Conservation (phyloP, 1,140 invertebrate species). For the Drosophila elegans region DNA sequence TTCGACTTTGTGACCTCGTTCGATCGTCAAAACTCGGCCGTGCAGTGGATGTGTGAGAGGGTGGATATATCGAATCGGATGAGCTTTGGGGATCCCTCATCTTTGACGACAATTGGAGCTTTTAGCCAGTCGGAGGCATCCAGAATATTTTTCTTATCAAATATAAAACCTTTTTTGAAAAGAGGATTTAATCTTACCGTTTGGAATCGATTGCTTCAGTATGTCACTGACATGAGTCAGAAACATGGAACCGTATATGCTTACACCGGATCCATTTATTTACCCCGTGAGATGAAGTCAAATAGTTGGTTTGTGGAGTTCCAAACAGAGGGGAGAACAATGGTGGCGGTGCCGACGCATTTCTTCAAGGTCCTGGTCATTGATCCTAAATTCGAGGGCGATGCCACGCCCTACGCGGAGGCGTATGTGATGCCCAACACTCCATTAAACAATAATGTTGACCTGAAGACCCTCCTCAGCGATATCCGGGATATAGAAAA, state of each 20-base stretch:
- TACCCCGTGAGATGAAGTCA: constrained; percentile 91
- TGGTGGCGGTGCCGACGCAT: constrained; percentile 98
- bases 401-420: constrained; percentile 92
- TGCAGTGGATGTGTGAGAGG: constrained; percentile 99
- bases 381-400: constrained; percentile 86
- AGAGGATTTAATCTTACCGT: constrained; percentile 96
- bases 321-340: constrained; percentile 96
- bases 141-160: constrained; percentile 96
- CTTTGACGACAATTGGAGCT: not conserved
- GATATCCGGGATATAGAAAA: constrained; percentile 95
- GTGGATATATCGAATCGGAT: constrained; percentile 82
- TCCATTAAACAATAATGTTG: constrained; percentile 90
- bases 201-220: constrained; percentile 96
- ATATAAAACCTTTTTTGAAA: constrained; percentile 98
- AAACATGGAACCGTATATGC: constrained; percentile 95
- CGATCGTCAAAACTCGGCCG: constrained; percentile 93
- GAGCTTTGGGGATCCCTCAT: constrained; percentile 70
- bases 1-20: constrained; percentile 94
- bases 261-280: constrained; percentile 98
- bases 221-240: constrained; percentile 92
- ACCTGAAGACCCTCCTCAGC: constrained; percentile 91
- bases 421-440: constrained; percentile 97
- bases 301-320: constrained; percentile 96
- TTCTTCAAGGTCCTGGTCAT: constrained; percentile 97
- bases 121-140: constrained; percentile 59